Conservation (phyloP, 2,113 vertebrate genomes). For the Murina feae region DNA sequence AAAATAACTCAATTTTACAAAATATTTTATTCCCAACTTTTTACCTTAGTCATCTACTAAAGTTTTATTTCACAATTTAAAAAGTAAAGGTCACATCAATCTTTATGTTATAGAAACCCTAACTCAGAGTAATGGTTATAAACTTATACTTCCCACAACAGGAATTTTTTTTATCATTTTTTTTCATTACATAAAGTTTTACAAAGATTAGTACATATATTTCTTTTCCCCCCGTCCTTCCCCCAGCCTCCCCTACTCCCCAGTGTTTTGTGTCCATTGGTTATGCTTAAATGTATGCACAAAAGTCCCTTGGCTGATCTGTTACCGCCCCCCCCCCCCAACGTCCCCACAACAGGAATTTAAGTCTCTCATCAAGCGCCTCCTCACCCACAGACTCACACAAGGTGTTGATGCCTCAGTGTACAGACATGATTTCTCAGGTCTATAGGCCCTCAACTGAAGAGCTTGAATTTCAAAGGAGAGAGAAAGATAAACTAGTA, state of each 20-base stretch:
- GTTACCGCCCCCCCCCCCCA: no score
- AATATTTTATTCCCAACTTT: neutral
- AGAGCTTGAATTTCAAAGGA: neutral
- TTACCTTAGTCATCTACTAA: neutral
- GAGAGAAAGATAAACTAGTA: neutral
- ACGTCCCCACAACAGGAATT: neutral
- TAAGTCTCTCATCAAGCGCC: neutral
- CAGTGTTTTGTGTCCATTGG: no score
- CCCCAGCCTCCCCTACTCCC: no score
- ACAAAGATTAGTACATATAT: no score
- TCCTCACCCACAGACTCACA: neutral
- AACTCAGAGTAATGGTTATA: neutral
- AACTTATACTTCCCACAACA: neutral
- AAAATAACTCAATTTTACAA: conserved; percentile 9
- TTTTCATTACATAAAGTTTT: no score
- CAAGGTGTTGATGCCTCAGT: neutral
- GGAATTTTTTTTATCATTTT: no score
- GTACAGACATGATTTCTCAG: neutral
- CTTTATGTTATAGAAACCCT: neutral
- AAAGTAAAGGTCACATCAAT: neutral
- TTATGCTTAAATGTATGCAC: no score
- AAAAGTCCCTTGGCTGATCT: no score
- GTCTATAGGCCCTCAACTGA: neutral
- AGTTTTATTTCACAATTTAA: neutral
- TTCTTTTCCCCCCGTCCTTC: no score